Evolutionary conservation across 2,797 vertebrate species (phyloP), one percentile per base, ranked within the genome.

Genomic region (Phoebastria nigripes): DNA sequence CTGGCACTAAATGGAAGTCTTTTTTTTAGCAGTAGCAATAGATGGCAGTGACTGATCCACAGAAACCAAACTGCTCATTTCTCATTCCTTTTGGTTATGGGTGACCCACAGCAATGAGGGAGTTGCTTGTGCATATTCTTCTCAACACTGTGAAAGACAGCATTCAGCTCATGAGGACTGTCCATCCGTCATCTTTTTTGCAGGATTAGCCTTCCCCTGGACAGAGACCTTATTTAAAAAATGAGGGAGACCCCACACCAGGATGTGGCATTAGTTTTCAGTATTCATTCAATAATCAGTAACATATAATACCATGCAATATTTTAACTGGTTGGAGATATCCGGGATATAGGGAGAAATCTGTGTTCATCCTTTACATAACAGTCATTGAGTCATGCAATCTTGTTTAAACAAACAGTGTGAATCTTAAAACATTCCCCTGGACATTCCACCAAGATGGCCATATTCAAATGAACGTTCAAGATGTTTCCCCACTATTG

Each of bases 361-460:
- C 90, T 51, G 49, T 58, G 52, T 91, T 96, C 89, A 94, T 93
- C 90, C 49, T 92, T 95, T 94, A 91, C 12, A 6, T 93, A 95
- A 94, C 88, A 92, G 89, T 70, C 83, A 92, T 55, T 93, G 93
- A 87, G 89, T 89, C 84, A 94, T 12, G 20, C 84, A 92, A 81
- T 82, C 93, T 90, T 87, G 92, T 90, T 96, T 93, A 93, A 97
- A 96, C 89, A 96, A 94, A 96, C 93, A 95, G 87, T 82, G 71
- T 72, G 94, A 93, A 94, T 92, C 96, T 94, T 95, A 96, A 96
- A 96, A 95, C 96, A 96, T 93, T 93, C 82, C 56, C 44, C 83
- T 95, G 94, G 84, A 95, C 83, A 95, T 96, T 97, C 96, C 93
- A 91, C 51, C 4, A 7, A 2, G 8, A 95, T 86, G 93, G 87